Evolutionary conservation across 2,113 vertebrate species (phyloP).

Genomic region (Chunga burmeisteri): DNA sequence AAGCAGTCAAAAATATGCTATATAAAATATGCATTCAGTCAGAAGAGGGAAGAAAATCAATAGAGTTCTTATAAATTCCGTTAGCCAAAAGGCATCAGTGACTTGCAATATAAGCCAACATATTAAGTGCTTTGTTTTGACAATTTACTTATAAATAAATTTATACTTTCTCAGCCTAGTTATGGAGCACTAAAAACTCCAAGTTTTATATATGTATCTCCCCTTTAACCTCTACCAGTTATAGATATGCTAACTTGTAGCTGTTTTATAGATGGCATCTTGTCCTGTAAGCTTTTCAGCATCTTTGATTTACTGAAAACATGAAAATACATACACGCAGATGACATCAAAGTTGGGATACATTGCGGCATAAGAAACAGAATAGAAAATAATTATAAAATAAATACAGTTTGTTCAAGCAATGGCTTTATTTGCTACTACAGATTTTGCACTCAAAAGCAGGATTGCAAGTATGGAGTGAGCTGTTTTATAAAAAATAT

Average conservation of each 20-base stretch:
- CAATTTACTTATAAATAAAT: slow-evolving; percentile 42
- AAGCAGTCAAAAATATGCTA: neutral
- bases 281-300: neutral
- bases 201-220: neutral
- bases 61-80: slow-evolving; percentile 13
- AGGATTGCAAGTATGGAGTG: neutral
- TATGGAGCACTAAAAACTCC: neutral
- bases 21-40: slow-evolving; percentile 35
- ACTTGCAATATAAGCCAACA: neutral
- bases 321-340: accelerated
- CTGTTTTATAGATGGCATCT: neutral
- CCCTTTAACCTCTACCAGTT: neutral
- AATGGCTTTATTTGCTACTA: neutral
- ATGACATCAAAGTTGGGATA: neutral
- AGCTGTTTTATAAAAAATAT: neutral
- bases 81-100: slow-evolving; percentile 24
- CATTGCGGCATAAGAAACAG: neutral
- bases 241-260: neutral
- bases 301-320: neutral
- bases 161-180: neutral
- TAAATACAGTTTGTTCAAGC: neutral
- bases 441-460: neutral
- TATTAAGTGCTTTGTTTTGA: slow-evolving; percentile 54
- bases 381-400: neutral
- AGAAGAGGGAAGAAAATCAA: slow-evolving; percentile 28